Evolutionary conservation across 2,113 vertebrate genomes (phyloP).

Genomic region (Alethe diademata): DNA sequence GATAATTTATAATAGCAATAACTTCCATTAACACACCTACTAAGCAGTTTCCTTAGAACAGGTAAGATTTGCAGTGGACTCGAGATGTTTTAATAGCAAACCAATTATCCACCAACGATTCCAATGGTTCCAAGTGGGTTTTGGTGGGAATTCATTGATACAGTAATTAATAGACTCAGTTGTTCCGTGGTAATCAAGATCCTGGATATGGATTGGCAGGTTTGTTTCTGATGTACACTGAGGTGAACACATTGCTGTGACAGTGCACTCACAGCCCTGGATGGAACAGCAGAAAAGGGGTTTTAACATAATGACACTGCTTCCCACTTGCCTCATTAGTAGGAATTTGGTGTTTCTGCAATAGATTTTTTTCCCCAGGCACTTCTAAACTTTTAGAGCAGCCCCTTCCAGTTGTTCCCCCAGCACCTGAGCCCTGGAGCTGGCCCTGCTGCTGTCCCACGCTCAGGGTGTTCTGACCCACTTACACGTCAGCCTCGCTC

Average conservation of each 20-base stretch:
- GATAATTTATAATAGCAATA: conserved; percentile 43
- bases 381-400: neutral
- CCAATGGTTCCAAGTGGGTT: conserved; percentile 41
- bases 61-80: conserved; percentile 37
- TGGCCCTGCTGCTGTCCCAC: neutral
- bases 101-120: conserved; percentile 52
- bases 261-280: neutral
- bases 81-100: conserved; percentile 54
- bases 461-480: neutral
- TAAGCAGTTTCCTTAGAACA: conserved; percentile 41
- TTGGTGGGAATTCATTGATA: conserved; percentile 36
- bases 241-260: neutral
- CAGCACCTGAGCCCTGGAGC: neutral
- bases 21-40: conserved; percentile 46
- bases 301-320: neutral
- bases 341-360: neutral
- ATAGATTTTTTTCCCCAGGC: neutral
- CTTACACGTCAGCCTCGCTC: neutral
- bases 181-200: neutral
- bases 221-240: neutral
- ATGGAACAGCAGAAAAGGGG: neutral
- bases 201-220: neutral
- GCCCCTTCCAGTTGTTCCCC: neutral
- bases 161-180: conserved; percentile 15
- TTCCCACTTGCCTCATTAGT: neutral